Evolutionary conservation across 2,797 vertebrate species (phyloP).

Genomic region (Rallus crepitans): DNA sequence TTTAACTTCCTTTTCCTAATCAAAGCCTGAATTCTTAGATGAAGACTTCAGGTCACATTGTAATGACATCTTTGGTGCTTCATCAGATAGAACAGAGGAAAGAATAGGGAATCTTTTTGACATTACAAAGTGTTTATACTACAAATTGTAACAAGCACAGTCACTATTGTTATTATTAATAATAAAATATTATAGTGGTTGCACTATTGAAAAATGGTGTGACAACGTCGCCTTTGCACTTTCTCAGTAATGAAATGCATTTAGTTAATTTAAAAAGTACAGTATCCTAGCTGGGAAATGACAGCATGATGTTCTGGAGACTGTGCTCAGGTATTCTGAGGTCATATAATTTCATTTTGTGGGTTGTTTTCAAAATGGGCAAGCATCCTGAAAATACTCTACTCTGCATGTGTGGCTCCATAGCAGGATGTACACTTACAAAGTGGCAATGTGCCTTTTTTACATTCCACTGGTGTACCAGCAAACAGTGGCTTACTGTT

Average conservation of each 20-base stretch:
- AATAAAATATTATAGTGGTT: not conserved
- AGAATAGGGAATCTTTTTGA: not conserved
- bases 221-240: not conserved
- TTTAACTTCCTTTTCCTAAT: not conserved
- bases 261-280: not conserved
- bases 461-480: not conserved
- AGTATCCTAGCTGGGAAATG: not conserved
- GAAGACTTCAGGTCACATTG: not conserved
- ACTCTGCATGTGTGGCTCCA: not conserved
- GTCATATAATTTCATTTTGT: not conserved
- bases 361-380: not conserved
- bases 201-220: not conserved
- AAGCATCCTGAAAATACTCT: not conserved
- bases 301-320: not conserved
- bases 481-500: conserved; percentile 27
- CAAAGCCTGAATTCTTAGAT: not conserved
- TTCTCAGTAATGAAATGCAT: not conserved
- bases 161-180: not conserved
- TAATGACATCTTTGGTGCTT: not conserved
- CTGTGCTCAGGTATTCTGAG: not conserved
- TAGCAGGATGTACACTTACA: not conserved
- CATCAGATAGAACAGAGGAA: not conserved
- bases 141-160: not conserved
- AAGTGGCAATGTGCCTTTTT: not conserved
- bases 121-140: not conserved